phyloP scores from a whole-genome alignment of 2,113 vertebrate genomes.

The Lophius piscatorius region DNA sequence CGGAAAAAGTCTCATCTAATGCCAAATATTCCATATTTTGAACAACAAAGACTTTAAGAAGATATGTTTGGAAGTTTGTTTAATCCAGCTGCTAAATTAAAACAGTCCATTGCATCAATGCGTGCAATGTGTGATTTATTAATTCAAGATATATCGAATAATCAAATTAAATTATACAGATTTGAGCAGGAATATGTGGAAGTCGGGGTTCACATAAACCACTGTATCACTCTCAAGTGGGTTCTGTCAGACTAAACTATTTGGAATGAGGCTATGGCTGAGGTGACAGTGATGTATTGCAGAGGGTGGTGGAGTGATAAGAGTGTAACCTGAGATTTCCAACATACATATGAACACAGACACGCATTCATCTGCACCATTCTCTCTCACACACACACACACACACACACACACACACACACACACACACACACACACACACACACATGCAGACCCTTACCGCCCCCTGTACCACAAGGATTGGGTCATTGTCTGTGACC shows the following conservation, averaged over 20 bases:
- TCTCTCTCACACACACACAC: constrained; percentile 16
- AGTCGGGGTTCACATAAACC: background rate
- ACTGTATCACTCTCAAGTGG: constrained; percentile 38
- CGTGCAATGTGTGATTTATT: no score
- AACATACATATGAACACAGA: constrained; percentile 29
- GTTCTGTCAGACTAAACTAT: constrained; percentile 57
- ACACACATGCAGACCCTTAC: no score
- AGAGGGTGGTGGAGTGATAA: constrained; percentile 60
- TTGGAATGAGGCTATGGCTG: constrained; percentile 40
- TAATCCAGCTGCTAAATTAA: constrained; percentile 36
- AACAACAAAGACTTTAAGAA: no score
- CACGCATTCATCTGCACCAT: constrained; percentile 18
- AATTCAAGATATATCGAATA: no score
- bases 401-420: no score
- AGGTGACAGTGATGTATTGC: constrained; percentile 63
- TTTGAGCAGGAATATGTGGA: constrained; percentile 10
- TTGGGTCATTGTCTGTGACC: constrained; percentile 7
- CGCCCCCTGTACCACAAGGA: constrained; percentile 2
- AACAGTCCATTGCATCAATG: no score
- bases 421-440: no score
- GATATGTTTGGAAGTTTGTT: no score
- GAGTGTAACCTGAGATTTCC: constrained; percentile 54
- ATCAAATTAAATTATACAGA: no score
- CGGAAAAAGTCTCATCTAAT: background rate
- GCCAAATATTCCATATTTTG: no score